These are phyloP conservation scores for Lampropteryx suffumata DNA, from an alignment of 2,888 invertebrate species.

Conservation along the genomic window DNA sequence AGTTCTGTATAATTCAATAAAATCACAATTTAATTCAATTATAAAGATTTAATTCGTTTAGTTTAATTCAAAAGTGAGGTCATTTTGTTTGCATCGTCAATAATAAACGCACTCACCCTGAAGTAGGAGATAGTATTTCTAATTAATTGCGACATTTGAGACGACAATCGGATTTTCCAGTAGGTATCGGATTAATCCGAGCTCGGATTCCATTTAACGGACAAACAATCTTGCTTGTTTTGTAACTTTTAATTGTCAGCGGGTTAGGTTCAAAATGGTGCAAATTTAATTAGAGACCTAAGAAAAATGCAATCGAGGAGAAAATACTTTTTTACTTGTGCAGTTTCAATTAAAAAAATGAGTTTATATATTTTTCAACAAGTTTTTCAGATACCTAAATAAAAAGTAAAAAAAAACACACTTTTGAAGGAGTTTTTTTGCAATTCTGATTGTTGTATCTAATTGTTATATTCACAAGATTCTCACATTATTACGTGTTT, in stretches of 20 bases:
- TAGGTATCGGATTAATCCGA: slow-evolving; percentile 15
- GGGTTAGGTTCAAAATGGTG: slow-evolving; percentile 21
- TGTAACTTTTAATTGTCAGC: slow-evolving; percentile 17
- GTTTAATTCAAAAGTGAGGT: neutral
- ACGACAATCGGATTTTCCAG: slow-evolving; percentile 5
- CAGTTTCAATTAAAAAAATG: neutral
- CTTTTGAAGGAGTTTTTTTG: too few species aligned
- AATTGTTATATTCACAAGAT: too few species aligned
- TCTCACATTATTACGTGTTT: too few species aligned
- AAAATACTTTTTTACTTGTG: neutral
- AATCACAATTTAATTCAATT: too few species aligned
- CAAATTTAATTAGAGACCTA: slow-evolving; percentile 7
- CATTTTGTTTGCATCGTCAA: neutral
- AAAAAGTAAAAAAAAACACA: too few species aligned
- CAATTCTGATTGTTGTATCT: too few species aligned
- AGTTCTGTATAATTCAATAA: too few species aligned
- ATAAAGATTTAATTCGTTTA: too few species aligned
- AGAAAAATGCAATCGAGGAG: neutral
- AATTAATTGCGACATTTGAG: slow-evolving; percentile 6
- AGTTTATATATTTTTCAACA: too few species aligned
- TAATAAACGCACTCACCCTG: neutral
- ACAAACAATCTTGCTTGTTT: slow-evolving; percentile 20
- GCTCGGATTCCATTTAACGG: slow-evolving; percentile 10
- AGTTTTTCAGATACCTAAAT: too few species aligned
- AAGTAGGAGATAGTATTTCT: neutral